Evolutionary conservation across 2,797 vertebrate species (phyloP).

Genomic region (Prionace glauca): DNA sequence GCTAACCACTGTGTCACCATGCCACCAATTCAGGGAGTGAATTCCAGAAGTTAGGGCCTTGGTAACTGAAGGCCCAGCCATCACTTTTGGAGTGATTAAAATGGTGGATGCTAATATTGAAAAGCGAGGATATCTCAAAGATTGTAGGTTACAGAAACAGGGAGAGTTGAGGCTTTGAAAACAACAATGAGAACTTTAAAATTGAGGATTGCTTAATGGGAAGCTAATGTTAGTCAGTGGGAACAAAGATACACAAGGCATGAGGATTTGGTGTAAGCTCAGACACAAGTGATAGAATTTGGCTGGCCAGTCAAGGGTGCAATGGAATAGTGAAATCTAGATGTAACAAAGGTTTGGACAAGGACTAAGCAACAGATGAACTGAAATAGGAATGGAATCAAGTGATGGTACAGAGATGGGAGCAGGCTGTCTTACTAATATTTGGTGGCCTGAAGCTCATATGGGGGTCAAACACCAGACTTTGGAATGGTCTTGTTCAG

Average conservation of each 20-base stretch:
- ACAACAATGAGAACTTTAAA: not conserved
- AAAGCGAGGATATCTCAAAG: not conserved
- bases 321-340: not conserved
- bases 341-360: not conserved
- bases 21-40: not conserved
- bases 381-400: not conserved
- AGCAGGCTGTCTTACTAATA: not conserved
- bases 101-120: not conserved
- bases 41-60: not conserved
- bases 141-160: not conserved
- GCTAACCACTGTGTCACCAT: too few species aligned
- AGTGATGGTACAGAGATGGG: not conserved
- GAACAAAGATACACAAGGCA: not conserved
- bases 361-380: not conserved
- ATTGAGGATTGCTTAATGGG: not conserved
- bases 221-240: not conserved
- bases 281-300: not conserved
- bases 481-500: not conserved
- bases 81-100: not conserved
- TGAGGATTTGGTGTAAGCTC: not conserved
- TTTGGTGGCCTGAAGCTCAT: not conserved
- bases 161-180: not conserved
- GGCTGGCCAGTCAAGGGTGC: too few species aligned
- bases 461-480: not conserved
- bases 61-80: not conserved